Conservation (phyloP, 2,797 vertebrate species). For the Chaenodraco wilsoni region DNA sequence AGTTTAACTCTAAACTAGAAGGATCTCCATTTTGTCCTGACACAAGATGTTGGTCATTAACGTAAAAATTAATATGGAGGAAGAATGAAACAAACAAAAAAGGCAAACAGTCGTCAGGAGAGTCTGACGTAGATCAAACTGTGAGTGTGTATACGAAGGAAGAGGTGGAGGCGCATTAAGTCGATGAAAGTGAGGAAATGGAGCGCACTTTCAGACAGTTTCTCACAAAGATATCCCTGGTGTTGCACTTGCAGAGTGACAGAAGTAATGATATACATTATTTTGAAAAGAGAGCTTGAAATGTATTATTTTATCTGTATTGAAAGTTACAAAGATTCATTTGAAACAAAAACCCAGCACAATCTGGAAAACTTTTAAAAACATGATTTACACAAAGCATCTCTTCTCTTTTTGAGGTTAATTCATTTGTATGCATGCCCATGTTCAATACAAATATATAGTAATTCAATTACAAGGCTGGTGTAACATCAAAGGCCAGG, state of each 20-base stretch:
- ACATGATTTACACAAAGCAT: too few relatives aligned
- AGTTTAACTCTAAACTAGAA: conserved; percentile 38
- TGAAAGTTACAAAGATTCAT: too few relatives aligned
- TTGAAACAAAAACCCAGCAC: too few relatives aligned
- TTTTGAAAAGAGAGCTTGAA: too few relatives aligned
- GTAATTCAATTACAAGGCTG: too few relatives aligned
- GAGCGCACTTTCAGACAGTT: background rate
- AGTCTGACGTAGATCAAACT: conserved; percentile 11
- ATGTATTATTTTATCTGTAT: too few relatives aligned
- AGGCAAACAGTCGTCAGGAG: conserved; percentile 26
- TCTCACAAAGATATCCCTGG: background rate
- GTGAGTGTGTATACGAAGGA: too few relatives aligned
- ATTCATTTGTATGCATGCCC: too few relatives aligned
- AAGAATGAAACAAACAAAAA: conserved; percentile 1
- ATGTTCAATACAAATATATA: too few relatives aligned
- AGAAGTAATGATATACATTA: background rate
- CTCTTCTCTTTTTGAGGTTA: too few relatives aligned
- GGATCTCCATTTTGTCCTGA: background rate
- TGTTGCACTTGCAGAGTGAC: background rate
- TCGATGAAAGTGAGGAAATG: background rate
- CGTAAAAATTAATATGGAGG: conserved; percentile 25
- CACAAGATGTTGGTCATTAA: conserved; percentile 21
- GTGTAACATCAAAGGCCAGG: too few relatives aligned
- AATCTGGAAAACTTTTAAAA: too few relatives aligned
- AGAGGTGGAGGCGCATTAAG: background rate